Evolutionary conservation across 1,140 invertebrate genomes (phyloP).

Genomic region (Whitmania pigra): DNA sequence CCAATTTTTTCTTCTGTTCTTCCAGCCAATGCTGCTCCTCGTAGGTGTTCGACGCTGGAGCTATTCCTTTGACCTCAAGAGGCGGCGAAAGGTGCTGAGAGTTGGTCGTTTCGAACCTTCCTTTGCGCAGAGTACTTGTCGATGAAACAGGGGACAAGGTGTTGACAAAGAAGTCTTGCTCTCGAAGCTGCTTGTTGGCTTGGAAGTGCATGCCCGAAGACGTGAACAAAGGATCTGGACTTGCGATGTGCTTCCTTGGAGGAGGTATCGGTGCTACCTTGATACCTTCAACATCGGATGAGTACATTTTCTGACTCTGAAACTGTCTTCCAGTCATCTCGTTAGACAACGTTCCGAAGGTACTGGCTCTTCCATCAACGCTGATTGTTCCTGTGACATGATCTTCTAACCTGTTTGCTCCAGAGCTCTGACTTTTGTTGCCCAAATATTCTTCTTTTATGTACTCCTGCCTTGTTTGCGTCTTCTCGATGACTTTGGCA

Average conservation of each 20-base stretch:
- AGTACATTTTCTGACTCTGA: too few species aligned
- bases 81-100: not conserved
- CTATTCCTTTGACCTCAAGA: not conserved
- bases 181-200: not conserved
- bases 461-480: slow-evolving; percentile 8
- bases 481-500: slow-evolving; percentile 10
- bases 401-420: not conserved
- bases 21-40: too few species aligned
- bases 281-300: not conserved
- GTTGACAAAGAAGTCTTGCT: not conserved
- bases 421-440: slow-evolving; percentile 4
- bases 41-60: too few species aligned
- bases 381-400: not conserved
- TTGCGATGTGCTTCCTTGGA: not conserved
- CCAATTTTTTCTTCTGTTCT: too few species aligned
- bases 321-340: too few species aligned
- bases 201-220: too few species aligned
- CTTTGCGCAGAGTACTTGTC: not conserved
- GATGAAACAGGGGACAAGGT: not conserved
- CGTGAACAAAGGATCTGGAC: not conserved
- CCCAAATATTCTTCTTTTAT: slow-evolving; percentile 10
- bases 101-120: slow-evolving; percentile 6
- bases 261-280: not conserved
- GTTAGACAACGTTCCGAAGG: not conserved
- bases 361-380: not conserved